Evolutionary conservation across 2,797 vertebrate genomes (phyloP).

Genomic region (Emys orbicularis): DNA sequence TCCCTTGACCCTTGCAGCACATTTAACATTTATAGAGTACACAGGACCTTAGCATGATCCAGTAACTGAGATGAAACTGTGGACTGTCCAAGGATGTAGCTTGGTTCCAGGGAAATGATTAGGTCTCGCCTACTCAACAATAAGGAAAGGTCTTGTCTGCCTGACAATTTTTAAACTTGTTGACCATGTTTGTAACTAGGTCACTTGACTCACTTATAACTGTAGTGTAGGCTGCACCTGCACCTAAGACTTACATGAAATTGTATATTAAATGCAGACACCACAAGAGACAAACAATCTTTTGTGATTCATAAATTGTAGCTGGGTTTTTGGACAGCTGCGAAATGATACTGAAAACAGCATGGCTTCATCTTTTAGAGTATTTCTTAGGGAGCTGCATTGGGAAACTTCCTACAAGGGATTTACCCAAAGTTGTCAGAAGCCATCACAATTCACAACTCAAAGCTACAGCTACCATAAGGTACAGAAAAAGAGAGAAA

Average conservation of each 20-base stretch:
- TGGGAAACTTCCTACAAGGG: not conserved
- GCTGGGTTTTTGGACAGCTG: not conserved
- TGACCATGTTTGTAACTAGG: not conserved
- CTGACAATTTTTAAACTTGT: conserved; percentile 14
- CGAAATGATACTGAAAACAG: conserved; percentile 13
- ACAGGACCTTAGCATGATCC: not conserved
- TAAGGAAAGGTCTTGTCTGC: not conserved
- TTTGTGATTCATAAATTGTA: conserved; percentile 9
- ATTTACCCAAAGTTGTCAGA: not conserved
- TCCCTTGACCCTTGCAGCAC: not conserved
- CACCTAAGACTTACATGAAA: conserved; percentile 23
- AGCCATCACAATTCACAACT: not conserved
- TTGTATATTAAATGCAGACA: conserved; percentile 47
- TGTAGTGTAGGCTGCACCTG: conserved; percentile 30
- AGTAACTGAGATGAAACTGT: not conserved
- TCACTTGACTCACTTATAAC: conserved; percentile 40
- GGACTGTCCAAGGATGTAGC: not conserved
- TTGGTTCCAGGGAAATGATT: not conserved
- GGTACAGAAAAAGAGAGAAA: not conserved
- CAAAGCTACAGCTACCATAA: not conserved
- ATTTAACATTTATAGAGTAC: not conserved
- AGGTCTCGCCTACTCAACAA: conserved; percentile 19
- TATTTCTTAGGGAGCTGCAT: not conserved
- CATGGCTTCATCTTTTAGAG: conserved; percentile 9
- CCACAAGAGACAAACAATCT: not conserved